These are phyloP conservation scores for Hirtodrosophila histrioides DNA, from an alignment of 2,888 invertebrate genomes.

Conservation along the genomic window DNA sequence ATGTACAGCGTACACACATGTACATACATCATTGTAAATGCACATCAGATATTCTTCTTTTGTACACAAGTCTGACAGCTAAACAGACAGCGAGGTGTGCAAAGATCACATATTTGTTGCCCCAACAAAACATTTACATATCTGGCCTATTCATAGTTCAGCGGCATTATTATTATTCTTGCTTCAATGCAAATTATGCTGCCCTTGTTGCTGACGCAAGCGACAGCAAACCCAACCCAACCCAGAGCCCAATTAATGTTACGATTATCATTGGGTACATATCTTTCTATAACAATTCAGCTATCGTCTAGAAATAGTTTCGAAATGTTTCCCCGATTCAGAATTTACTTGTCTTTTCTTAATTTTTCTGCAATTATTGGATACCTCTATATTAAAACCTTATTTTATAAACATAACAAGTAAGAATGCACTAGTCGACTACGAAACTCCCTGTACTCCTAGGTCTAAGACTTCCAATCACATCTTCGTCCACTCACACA, in stretches of 20 bases:
- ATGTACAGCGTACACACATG: no score
- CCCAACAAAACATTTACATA: constrained; percentile 12
- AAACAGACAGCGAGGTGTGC: constrained; percentile 26
- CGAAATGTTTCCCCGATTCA: no score
- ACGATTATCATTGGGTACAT: neutral
- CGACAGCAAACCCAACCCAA: neutral
- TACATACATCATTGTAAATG: neutral
- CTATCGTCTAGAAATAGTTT: no score
- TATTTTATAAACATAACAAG: no score
- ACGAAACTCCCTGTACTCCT: no score
- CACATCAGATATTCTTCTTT: constrained; percentile 10
- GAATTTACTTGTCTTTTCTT: no score
- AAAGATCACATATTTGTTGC: constrained; percentile 23
- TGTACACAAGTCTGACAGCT: constrained; percentile 7
- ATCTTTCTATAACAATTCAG: no score
- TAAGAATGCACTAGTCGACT: no score
- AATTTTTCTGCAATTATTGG: no score
- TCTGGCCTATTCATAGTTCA: neutral
- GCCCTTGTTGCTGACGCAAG: constrained; percentile 11
- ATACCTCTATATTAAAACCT: no score
- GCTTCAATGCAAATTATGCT: constrained; percentile 3
- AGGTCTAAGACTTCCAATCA: no score
- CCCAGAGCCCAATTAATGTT: constrained; percentile 14
- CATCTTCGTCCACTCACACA: no score
- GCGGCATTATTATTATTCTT: neutral